Conservation (phyloP, 2,888 invertebrate species). For the Ormyrus labotus region DNA sequence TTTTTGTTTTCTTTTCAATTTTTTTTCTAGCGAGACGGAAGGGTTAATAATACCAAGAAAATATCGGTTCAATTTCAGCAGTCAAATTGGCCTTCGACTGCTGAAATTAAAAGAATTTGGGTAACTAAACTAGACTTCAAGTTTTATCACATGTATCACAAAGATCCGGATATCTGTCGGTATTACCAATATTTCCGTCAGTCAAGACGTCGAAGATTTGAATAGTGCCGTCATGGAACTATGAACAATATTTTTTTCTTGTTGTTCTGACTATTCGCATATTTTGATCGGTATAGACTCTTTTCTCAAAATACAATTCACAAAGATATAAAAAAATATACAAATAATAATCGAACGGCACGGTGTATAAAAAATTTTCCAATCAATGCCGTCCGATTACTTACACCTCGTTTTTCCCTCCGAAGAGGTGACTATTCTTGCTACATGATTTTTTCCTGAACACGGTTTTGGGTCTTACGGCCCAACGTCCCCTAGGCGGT, state of each 20-base stretch:
- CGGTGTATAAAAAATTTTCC: no score
- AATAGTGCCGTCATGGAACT: not conserved
- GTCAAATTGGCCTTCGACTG: not conserved
- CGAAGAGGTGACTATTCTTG: not conserved
- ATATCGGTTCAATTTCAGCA: not conserved
- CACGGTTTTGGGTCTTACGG: not conserved
- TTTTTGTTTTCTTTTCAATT: not conserved
- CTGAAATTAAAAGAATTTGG: conserved; percentile 6
- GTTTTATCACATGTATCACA: conserved; percentile 9
- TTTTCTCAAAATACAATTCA: conserved; percentile 8
- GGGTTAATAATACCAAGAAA: conserved; percentile 2
- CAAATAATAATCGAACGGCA: conserved; percentile 9
- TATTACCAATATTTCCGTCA: conserved; percentile 15
- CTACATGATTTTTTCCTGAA: not conserved
- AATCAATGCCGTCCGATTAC: not conserved
- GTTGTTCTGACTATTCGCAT: conserved; percentile 19
- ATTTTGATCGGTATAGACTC: conserved; percentile 25
- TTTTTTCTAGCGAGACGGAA: not conserved
- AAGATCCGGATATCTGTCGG: conserved; percentile 11
- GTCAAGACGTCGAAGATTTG: not conserved
- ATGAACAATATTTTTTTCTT: not conserved
- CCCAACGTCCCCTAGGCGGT: not conserved
- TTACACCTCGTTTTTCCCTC: not conserved
- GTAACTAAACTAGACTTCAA: not conserved
- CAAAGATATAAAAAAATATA: conserved; percentile 21